Evolutionary conservation across 1,140 invertebrate species (phyloP), one percentile per base, ranked within the genome.

Genomic region (Drosophila miranda): DNA sequence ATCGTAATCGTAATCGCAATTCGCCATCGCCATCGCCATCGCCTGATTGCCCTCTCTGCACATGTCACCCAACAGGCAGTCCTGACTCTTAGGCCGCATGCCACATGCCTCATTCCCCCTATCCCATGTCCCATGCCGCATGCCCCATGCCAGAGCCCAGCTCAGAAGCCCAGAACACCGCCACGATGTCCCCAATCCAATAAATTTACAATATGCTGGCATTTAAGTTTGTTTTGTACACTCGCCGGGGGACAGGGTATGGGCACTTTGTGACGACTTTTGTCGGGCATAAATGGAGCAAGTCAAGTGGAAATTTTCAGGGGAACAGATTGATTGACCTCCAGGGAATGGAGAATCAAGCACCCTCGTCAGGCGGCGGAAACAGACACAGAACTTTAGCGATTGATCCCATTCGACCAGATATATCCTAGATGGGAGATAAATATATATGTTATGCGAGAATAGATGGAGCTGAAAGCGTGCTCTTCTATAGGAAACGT

Each of bases 171-270:
- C 46, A 38, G 58, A 38, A 41, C 53, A 28, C 52, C 70, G 9
- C 52, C 21, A 51, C 46, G 34, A 53, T 57, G 59, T 46, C 45
- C 68, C 48, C 70, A 78, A 56, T 70, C 57, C 58, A 66, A 71
- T 71, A 78, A 54, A 75, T 75, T 69, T 71, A 75, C 75, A 83
- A 84, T 74, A 73, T 74, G 69, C 70, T 52, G 70, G 51, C 70
- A 56, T 74, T 74, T 74, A 74, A 74, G 58, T 73, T 74, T 70
- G 66, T 70, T 70, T 73, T 64, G 28, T 73, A 64, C 69, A 30
- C 59, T 73, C 46, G 26, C 58, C n/a, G n/a, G 34, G 21, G 26
- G 34, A 16, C 6, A 13, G 69, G 69, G 23, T 13, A 49, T 14
- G n/a, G 42, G 11, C 19, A 23, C 16, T 70, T 13, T 70, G 16